phyloP scores from a whole-genome alignment of 2,888 invertebrate genomes.

The Alloscopus bannaensis region DNA sequence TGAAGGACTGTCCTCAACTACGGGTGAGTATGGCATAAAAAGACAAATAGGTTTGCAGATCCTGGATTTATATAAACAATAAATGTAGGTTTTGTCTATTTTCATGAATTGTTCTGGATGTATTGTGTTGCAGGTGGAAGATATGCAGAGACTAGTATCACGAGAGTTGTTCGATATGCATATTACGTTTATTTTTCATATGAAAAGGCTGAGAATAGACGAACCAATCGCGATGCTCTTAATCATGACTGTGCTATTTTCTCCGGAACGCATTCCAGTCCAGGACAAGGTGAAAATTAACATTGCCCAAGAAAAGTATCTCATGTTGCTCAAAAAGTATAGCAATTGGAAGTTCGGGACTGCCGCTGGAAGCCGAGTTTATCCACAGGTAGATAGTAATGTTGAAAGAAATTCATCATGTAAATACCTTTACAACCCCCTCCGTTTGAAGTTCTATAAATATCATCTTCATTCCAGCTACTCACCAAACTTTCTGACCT shows the following conservation, averaged over 20 bases:
- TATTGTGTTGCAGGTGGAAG: conserved; percentile 69
- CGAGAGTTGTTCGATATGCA: conserved; percentile 75
- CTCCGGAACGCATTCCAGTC: conserved; percentile 75
- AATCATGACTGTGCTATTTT: conserved; percentile 76
- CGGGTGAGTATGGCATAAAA: conserved; percentile 30
- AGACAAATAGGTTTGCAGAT: not conserved
- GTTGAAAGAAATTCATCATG: not conserved
- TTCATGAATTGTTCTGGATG: no score
- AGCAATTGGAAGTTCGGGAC: conserved; percentile 66
- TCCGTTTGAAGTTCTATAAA: not conserved
- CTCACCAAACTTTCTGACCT: conserved; percentile 76
- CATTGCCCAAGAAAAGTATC: conserved; percentile 75
- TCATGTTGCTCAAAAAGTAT: conserved; percentile 73
- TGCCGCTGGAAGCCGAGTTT: conserved; percentile 56
- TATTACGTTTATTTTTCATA: conserved; percentile 75
- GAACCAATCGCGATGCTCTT: conserved; percentile 76
- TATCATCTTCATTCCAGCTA: conserved; percentile 71
- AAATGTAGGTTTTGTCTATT: not conserved
- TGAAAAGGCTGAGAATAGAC: conserved; percentile 75
- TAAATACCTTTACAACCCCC: not conserved
- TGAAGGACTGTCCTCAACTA: conserved; percentile 73
- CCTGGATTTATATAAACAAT: not conserved
- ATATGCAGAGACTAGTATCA: conserved; percentile 74
- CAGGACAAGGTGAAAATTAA: conserved; percentile 74
- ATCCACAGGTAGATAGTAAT: conserved; percentile 59